A percentile compares a stretch with the other conserved stretches of the same genome.
phyloP scores from a whole-genome alignment of 2,888 invertebrate genomes.

The Globia sparganii region DNA sequence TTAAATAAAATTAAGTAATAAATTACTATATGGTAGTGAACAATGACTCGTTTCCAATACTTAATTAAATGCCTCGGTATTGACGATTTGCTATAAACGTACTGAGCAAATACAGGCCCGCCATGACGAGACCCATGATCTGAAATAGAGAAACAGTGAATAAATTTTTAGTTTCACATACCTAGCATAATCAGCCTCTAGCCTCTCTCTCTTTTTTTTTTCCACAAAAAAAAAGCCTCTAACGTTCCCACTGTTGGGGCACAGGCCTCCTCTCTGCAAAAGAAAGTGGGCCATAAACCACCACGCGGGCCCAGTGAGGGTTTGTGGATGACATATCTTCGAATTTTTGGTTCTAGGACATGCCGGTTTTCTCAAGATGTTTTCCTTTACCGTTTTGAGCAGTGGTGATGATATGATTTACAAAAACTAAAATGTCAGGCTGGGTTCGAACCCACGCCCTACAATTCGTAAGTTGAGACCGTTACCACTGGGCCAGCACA shows the following conservation, averaged over 20 bases:
- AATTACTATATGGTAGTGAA: slow-evolving; percentile 42
- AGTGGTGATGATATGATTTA: background rate
- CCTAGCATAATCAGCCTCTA: background rate
- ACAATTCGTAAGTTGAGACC: background rate
- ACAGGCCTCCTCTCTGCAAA: background rate
- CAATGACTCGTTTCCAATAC: slow-evolving; percentile 9
- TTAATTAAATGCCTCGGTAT: slow-evolving; percentile 92
- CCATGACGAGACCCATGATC: slow-evolving; percentile 94
- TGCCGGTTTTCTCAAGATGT: background rate
- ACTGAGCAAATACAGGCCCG: slow-evolving; percentile 93
- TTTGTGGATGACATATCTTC: background rate
- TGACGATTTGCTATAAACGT: slow-evolving; percentile 94
- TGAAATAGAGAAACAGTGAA: slow-evolving; percentile 83
- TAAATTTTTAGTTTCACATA: slow-evolving; percentile 9
- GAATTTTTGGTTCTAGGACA: background rate
- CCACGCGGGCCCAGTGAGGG: background rate
- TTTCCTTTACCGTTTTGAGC: background rate
- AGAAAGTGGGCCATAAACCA: background rate
- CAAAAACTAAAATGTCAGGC: background rate
- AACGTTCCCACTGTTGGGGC: background rate
- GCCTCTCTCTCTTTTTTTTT: too few species aligned
- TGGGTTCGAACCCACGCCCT: slow-evolving; percentile 1
- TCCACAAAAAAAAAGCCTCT: too few species aligned
- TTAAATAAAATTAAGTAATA: slow-evolving; percentile 32
- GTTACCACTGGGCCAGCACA: background rate